A percentile compares a stretch with the other conserved stretches of the same genome.
phyloP scores from a whole-genome alignment of 2,797 vertebrate genomes.

The Octomys mimax region DNA sequence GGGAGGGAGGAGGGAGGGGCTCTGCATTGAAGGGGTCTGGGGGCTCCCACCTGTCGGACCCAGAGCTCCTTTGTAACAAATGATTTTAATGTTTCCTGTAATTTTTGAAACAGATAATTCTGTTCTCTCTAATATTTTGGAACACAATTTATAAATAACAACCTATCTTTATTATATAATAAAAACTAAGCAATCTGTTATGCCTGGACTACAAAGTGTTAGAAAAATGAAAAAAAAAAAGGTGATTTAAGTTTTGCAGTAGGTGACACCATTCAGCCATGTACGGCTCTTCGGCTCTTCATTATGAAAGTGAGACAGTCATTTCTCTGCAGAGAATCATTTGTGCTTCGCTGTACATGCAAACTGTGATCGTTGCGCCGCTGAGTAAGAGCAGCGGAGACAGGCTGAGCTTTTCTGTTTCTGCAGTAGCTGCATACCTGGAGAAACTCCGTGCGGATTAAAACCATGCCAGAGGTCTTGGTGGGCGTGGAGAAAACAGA shows the following conservation, averaged over 20 bases:
- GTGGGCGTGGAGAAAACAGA: background rate
- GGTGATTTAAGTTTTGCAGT: background rate
- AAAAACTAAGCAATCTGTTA: background rate
- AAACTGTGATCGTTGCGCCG: background rate
- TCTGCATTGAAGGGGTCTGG: background rate
- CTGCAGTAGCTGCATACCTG: background rate
- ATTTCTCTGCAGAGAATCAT: background rate
- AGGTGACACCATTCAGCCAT: background rate
- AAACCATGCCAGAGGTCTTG: background rate
- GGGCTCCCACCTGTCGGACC: background rate
- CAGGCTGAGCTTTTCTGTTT: background rate
- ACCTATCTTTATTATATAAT: background rate
- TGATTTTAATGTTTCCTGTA: background rate
- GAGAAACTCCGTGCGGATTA: background rate
- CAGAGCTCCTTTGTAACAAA: background rate
- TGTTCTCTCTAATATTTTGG: background rate
- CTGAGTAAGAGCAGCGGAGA: background rate
- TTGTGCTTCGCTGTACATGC: background rate
- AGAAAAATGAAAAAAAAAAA: background rate
- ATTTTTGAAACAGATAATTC: conserved; percentile 27
- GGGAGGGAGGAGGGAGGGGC: background rate
- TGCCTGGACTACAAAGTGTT: background rate
- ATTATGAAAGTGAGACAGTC: background rate
- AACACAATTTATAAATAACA: background rate
- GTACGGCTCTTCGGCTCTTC: background rate